Percentiles rank a stretch among this genome's conserved stretches.
phyloP scores from a whole-genome alignment of 2,113 vertebrate species.

The Gambusia holbrooki region DNA sequence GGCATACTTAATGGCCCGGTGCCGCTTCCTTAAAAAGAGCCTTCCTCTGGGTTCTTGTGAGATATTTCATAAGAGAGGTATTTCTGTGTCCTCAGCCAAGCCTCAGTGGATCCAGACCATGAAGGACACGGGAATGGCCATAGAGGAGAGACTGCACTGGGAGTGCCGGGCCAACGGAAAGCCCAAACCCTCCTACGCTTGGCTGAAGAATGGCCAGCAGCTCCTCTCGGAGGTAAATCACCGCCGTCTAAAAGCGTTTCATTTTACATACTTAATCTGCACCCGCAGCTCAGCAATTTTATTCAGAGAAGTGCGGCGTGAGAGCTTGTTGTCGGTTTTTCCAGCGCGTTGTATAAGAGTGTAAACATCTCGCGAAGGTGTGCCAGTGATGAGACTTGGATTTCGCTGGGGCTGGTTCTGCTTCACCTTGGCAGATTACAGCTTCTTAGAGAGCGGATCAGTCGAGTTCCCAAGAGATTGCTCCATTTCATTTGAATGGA shows the following conservation, averaged over 20 bases:
- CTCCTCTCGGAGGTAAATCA: slow-evolving; percentile 85
- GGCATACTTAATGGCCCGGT: slow-evolving; percentile 39
- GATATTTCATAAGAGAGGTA: slow-evolving; percentile 42
- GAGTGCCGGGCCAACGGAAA: slow-evolving; percentile 91
- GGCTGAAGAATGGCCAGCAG: slow-evolving; percentile 90
- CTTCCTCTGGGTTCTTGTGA: slow-evolving; percentile 17
- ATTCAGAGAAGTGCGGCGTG: slow-evolving; percentile 20
- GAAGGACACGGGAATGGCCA: slow-evolving; percentile 84
- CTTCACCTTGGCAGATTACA: slow-evolving; percentile 70
- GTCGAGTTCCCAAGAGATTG: slow-evolving; percentile 61
- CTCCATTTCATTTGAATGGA: slow-evolving; percentile 68
- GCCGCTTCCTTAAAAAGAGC: slow-evolving; percentile 27
- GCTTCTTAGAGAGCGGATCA: slow-evolving; percentile 66
- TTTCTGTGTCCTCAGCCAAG: slow-evolving; percentile 83
- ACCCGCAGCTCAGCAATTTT: slow-evolving; percentile 25
- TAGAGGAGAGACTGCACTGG: slow-evolving; percentile 89
- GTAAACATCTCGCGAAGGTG: slow-evolving; percentile 64
- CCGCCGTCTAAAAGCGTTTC: slow-evolving; percentile 47
- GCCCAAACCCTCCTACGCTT: slow-evolving; percentile 90
- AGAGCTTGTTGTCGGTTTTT: slow-evolving; percentile 43
- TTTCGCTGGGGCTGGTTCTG: slow-evolving; percentile 57
- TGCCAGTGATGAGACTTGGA: slow-evolving; percentile 63
- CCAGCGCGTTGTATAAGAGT: slow-evolving; percentile 47
- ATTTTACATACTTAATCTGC: slow-evolving; percentile 65
- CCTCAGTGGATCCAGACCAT: slow-evolving; percentile 92